A percentile compares a stretch with the other conserved stretches of the same genome.
Evolutionary conservation across 2,888 invertebrate species (phyloP).

Genomic region (Rhamnusium bicolor): DNA sequence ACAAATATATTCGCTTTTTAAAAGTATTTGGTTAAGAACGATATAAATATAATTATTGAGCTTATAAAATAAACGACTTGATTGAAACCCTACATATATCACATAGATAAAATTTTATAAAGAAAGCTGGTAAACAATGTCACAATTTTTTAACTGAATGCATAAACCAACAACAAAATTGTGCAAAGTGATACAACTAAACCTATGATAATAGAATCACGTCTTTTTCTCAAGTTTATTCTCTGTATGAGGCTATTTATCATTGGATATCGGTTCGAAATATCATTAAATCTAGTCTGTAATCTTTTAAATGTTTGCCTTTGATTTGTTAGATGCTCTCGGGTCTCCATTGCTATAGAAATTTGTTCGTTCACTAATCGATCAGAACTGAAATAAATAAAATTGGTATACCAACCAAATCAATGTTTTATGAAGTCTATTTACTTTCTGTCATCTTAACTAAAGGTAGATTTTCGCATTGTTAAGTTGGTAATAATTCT

Average conservation of each 20-base stretch:
- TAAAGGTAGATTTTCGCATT: too few relatives aligned
- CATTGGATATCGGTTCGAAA: conserved; percentile 90
- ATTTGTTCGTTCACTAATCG: conserved; percentile 97
- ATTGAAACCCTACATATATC: conserved; percentile 20
- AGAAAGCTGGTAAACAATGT: neutral
- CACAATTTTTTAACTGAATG: conserved; percentile 76
- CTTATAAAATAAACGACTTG: conserved; percentile 16
- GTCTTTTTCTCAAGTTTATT: conserved; percentile 93
- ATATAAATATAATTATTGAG: conserved; percentile 21
- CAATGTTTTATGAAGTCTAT: too few relatives aligned
- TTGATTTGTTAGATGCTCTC: conserved; percentile 93
- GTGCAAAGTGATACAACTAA: conserved; percentile 91
- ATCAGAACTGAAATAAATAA: conserved; percentile 84
- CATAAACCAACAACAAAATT: conserved; percentile 87
- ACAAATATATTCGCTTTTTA: conserved; percentile 39
- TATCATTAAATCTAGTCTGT: conserved; percentile 93
- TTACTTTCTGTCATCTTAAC: too few relatives aligned
- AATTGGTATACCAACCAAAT: neutral
- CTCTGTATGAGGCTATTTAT: conserved; percentile 91
- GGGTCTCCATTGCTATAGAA: conserved; percentile 96
- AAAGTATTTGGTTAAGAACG: neutral
- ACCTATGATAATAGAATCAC: conserved; percentile 95
- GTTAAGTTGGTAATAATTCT: too few relatives aligned
- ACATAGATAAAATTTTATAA: conserved; percentile 20
- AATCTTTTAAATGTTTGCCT: conserved; percentile 91